phyloP scores from a whole-genome alignment of 2,888 invertebrate genomes.

The Cosmopolites sordidus region DNA sequence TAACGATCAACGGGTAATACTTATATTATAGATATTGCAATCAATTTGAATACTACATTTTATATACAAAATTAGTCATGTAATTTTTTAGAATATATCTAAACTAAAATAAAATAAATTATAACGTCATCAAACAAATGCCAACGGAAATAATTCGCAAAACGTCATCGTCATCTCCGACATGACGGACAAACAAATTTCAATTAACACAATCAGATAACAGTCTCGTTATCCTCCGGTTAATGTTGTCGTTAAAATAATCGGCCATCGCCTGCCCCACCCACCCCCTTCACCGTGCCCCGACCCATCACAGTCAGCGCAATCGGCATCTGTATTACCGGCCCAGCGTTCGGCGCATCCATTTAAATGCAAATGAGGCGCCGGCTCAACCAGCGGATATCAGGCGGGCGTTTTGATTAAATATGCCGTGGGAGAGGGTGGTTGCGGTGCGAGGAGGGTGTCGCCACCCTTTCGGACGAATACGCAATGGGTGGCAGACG shows the following conservation, averaged over 20 bases:
- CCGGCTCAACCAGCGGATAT: slow-evolving; percentile 14
- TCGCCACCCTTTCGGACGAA: slow-evolving; percentile 29
- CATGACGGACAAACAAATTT: slow-evolving; percentile 5
- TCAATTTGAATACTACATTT: too few species aligned
- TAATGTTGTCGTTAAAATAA: neutral
- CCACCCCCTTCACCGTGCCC: too few species aligned
- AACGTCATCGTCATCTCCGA: too few species aligned
- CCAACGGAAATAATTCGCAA: too few species aligned
- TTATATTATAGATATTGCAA: too few species aligned
- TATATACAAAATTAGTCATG: too few species aligned
- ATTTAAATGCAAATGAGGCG: slow-evolving; percentile 47
- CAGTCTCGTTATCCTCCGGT: slow-evolving; percentile 1
- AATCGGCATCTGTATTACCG: slow-evolving; percentile 38
- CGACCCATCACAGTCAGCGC: slow-evolving; percentile 18
- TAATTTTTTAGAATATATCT: too few species aligned
- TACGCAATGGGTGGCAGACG: slow-evolving; percentile 36
- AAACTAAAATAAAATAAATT: too few species aligned
- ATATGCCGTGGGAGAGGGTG: slow-evolving; percentile 34
- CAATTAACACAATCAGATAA: slow-evolving; percentile 11
- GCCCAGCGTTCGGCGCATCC: slow-evolving; percentile 42
- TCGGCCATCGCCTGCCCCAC: too few species aligned
- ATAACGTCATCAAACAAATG: too few species aligned
- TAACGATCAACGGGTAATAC: too few species aligned
- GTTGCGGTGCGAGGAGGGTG: neutral
- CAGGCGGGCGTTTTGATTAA: slow-evolving; percentile 35